These are phyloP conservation scores for Platanista minor DNA, from an alignment of 2,113 vertebrate genomes.

Conservation along the genomic window DNA sequence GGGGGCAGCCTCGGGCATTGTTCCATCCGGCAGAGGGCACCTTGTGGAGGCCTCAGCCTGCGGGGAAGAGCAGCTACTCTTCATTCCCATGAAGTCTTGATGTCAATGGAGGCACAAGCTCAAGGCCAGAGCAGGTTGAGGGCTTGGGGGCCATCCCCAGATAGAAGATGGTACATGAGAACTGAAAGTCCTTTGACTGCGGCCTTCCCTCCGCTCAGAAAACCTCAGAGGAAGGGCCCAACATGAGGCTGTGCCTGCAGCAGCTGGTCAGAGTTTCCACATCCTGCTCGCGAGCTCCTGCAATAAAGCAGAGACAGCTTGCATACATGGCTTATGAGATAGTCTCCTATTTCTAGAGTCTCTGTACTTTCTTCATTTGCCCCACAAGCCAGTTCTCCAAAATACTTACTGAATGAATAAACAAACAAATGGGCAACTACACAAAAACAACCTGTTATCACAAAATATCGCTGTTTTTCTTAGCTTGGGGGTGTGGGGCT, in stretches of 20 bases:
- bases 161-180: neutral
- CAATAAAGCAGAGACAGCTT: neutral
- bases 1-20: fast-evolving
- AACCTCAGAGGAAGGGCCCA: neutral
- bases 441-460: neutral
- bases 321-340: neutral
- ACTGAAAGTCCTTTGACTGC: neutral
- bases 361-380: neutral
- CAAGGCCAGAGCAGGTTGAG: neutral
- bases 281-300: neutral
- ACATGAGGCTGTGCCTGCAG: neutral
- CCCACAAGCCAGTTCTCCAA: neutral
- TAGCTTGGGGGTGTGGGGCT: neutral
- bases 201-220: neutral
- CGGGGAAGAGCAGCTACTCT: neutral
- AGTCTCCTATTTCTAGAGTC: neutral
- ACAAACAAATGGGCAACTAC: neutral
- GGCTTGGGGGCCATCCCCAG: neutral
- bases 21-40: too few species aligned
- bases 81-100: neutral
- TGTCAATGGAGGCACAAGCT: fast-evolving
- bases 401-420: neutral
- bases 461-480: neutral
- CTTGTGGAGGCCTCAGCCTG: fast-evolving
- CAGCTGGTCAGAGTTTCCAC: neutral